Evolutionary conservation across 2,113 vertebrate species (phyloP).

Genomic region (Philantomba maxwellii): DNA sequence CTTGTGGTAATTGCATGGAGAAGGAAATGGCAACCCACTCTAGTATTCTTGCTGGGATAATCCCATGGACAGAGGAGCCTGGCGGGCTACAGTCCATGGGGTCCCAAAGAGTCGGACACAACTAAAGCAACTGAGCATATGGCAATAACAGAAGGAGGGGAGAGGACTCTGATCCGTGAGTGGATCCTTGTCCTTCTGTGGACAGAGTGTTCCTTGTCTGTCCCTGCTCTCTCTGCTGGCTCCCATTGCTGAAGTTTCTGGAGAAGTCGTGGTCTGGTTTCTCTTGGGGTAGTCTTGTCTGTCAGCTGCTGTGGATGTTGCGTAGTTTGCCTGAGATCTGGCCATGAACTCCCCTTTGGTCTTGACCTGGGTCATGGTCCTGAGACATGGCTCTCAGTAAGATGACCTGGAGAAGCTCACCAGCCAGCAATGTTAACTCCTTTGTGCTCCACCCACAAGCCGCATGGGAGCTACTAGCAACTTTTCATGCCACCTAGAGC

Average conservation of each 20-base stretch:
- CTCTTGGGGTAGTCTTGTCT: neutral
- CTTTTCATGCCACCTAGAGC: neutral
- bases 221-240: neutral
- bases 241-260: neutral
- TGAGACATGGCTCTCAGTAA: neutral
- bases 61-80: neutral
- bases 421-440: neutral
- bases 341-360: neutral
- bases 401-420: neutral
- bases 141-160: neutral
- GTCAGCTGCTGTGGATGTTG: neutral
- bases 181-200: neutral
- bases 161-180: neutral
- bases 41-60: neutral
- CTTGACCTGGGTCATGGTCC: neutral
- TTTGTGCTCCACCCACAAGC: neutral
- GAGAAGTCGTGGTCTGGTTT: neutral
- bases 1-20: neutral
- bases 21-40: neutral
- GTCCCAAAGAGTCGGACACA: accelerated
- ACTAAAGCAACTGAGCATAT: neutral
- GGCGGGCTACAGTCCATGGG: neutral
- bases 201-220: neutral
- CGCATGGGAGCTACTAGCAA: neutral
- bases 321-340: neutral